Conservation (phyloP, 2,113 vertebrate species). For the Leuciscus idus region DNA sequence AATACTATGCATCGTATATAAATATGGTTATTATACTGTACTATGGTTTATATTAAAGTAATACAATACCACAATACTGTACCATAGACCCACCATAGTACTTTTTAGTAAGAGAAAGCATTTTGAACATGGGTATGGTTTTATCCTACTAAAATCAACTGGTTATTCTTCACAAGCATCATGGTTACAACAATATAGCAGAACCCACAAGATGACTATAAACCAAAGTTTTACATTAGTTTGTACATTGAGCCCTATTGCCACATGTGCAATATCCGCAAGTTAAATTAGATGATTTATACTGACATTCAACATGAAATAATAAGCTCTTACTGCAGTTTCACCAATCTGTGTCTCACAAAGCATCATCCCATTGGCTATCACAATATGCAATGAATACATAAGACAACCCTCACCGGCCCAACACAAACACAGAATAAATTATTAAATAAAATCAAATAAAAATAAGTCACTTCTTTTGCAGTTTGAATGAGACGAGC, state of each 20-base stretch:
- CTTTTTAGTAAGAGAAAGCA: not conserved
- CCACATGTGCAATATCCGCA: not conserved
- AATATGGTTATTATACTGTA: too few relatives aligned
- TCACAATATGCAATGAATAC: not conserved
- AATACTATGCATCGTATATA: too few relatives aligned
- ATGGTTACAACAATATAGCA: not conserved
- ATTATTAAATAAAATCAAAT: not conserved
- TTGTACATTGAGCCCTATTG: not conserved
- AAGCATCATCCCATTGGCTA: not conserved
- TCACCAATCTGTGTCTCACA: not conserved
- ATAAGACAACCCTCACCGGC: not conserved
- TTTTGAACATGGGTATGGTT: not conserved
- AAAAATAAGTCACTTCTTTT: not conserved
- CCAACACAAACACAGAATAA: not conserved
- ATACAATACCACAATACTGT: not conserved
- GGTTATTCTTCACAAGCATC: too few relatives aligned
- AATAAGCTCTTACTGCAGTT: not conserved
- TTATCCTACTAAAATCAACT: not conserved
- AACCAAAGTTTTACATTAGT: not conserved
- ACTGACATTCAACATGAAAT: not conserved
- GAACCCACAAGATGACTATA: not conserved
- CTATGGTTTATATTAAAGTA: not conserved
- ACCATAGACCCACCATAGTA: not conserved
- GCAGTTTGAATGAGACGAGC: slow-evolving; percentile 21
- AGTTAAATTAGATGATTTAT: not conserved